Base-by-base conservation (phyloP, 2,113 vertebrate genomes). In the Delphinus delphis region DNA sequence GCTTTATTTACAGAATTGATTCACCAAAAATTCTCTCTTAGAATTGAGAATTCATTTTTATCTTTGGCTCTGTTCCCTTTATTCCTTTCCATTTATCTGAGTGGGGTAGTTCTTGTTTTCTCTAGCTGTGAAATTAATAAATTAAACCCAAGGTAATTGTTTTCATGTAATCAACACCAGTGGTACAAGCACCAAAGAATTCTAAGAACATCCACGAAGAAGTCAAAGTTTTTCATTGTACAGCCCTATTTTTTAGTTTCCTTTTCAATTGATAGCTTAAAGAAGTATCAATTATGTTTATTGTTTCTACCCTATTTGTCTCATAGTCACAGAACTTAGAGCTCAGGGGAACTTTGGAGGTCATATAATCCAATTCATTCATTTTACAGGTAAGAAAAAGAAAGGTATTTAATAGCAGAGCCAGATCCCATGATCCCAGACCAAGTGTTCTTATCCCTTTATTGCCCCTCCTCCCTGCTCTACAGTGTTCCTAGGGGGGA, bases 201-300 rank as follows among this genome's bases (percentile, higher is more conserved):
- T 77, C 21, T 77, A 84, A 55, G 53, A 76, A 2, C 6, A 76
- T 85, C 41, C 23, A 88, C 6, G 80, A 80, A n/a, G 53, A 95
- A 83, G 67, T 53, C 47, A 33, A 36, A 76, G 31, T 31, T 96
- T 83, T 86, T 47, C 89, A 96, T 65, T 31, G 38, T 28, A 67
- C 21, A 58, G 76, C 38, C 7, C 21, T 65, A 36, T 91, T 68
- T 82, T 33, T 81, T 18, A 68, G 38, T 90, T 94, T 86, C 11
- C 79, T 92, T 93, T 96, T 60, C n/a, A 93, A 92, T 15, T 36
- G 65, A 68, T 2, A 93, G 41, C 44, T 87, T 93, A 86, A 95
- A 86, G n/a, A 85, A 53, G 8, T 20, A 65, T 47, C 33, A 10
- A 26, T 81, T 83, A 55, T 68, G 84, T 88, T 83, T 93, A 82